Evolutionary conservation across 2,113 vertebrate species (phyloP), one percentile per base, ranked within the genome.

Genomic region (Phocoena sinus): DNA sequence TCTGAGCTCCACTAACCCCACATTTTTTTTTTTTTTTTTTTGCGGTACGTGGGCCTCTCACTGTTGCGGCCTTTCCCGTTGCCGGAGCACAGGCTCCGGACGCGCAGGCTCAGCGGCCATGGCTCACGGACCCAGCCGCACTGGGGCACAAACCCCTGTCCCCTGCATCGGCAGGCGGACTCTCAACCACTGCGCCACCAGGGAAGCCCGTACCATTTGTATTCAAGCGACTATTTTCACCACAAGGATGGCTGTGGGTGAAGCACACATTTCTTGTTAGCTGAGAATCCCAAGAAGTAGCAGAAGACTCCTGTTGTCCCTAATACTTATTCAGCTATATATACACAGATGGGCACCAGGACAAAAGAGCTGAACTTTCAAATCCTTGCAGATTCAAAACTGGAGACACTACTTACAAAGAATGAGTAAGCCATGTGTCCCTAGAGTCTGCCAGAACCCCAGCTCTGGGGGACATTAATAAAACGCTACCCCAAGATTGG

Each of bases 221-320:
- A 87, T 63, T 76, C 28, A 50, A 65, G 44, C 60, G 62, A 91
- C 50, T 50, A 60, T 89, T 71, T 92, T 76, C 47, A 70, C 70
- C 33, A 31, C 31, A 38, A 60, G 13, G 44, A 65, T 63, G 67
- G 71, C 50, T 82, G 25, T 14, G 2, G 7, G 17, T 65, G 63
- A 97, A 71, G 44, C 67, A 63, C 11, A 28, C 2, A 36, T 18
- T 31, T 74, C 90, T 79, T 41, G 25, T 70, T 89, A 82, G 47
- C 65, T 71, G 67, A 95, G 70, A 62, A 38, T 53, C 82, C 63
- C 79, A 87, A 94, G 92, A 85, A 41, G 60, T 33, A 41, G 36
- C 71, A 97, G 62, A 96, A 87, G 74, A 88, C 17, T 71, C 83
- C 76, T 94, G 50, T 76, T 92, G 83, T 94, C 97, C 83, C 76